Evolutionary conservation across 2,113 vertebrate species (phyloP), one percentile per base, ranked within the genome.

Genomic region (Lynx canadensis): DNA sequence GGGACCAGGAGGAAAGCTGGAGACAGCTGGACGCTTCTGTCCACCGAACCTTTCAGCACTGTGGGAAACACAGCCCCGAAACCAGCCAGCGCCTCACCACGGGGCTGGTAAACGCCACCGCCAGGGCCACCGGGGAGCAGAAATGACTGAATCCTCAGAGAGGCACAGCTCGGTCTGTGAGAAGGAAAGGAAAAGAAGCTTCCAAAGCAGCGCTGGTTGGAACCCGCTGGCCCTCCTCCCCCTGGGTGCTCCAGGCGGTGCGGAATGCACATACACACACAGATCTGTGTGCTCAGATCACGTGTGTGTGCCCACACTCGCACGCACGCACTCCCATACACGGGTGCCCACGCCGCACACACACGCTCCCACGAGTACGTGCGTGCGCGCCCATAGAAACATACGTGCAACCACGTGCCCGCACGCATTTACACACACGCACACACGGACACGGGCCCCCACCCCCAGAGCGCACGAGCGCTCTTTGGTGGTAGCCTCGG

Each of bases 401-500:
- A 18, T 1, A 18, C 11, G 5, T 9, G 19, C 23, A 1, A 4
- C 9, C 45, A 10, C 41, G 25, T 25, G 29, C 36, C 27, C 13
- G 18, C 16, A 5, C 23, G 18, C 9, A n/a, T 1, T 13, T 25
- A 38, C 65, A 41, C 7, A 19, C 23, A 25, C 0, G 0, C 79
- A 21, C 45, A 25, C 7, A 1, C 27, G 4, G 48, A 15, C 16
- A 8, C 31, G 31, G 0, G 0, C 81, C 65, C 16, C 8, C 68
- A 12, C 23, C 13, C 1, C 0, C 45, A 18, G 15, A 27, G 16
- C 65, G 13, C 0, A 2, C 11, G 69, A 31, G 7, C 1, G 57
- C 63, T 79, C 78, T 10, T 7, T 1, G 16, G 7, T 38, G 18
- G 69, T 33, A 66, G 57, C 91, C 78, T 15, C 78, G 1, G 48